Conservation (phyloP, 2,113 vertebrate species). For the Meriones unguiculatus region DNA sequence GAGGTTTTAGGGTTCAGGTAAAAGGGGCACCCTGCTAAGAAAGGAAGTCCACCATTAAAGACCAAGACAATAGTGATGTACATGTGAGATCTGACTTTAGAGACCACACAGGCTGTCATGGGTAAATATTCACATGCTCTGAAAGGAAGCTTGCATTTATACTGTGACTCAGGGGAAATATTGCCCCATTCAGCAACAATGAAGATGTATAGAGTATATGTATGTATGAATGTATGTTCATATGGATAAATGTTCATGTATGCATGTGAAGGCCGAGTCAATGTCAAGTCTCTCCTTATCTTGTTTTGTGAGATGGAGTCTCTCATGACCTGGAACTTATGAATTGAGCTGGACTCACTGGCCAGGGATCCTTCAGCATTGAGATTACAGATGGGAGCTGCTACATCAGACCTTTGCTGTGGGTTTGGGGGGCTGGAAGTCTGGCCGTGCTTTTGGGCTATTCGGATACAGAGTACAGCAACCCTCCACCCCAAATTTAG, state of each 20-base stretch:
- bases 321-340: not conserved
- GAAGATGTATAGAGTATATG: too few species aligned
- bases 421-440: not conserved
- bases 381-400: not conserved
- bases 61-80: not conserved
- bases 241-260: not conserved
- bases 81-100: not conserved
- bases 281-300: too few species aligned
- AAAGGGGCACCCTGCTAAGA: too few species aligned
- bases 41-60: too few species aligned
- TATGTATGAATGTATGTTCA: too few species aligned
- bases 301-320: not conserved
- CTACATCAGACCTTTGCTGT: not conserved
- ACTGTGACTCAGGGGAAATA: not conserved
- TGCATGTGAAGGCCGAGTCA: too few species aligned
- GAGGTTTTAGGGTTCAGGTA: too few species aligned
- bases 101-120: not conserved
- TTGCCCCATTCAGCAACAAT: not conserved
- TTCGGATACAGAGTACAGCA: not conserved
- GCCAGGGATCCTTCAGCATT: not conserved
- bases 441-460: not conserved
- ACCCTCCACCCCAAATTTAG: not conserved
- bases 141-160: not conserved
- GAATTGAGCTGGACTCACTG: not conserved
- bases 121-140: not conserved